These are phyloP conservation scores for Dryobota labecula DNA, from an alignment of 2,888 invertebrate species.

Conservation along the genomic window DNA sequence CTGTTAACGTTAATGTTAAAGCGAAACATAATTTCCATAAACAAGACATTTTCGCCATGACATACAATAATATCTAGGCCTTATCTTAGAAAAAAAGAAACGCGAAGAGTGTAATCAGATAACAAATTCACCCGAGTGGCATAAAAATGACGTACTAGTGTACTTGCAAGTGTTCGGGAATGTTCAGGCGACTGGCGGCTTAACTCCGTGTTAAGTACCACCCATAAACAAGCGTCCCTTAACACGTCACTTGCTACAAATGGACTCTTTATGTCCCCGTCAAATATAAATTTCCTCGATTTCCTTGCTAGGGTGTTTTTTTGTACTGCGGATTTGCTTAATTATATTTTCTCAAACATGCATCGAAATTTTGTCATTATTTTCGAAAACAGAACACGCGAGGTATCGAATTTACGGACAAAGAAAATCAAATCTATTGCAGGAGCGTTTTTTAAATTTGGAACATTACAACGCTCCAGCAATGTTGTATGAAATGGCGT, in stretches of 20 bases:
- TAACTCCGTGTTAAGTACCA: constrained; percentile 80
- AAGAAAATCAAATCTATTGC: too few species aligned
- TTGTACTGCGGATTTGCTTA: constrained; percentile 47
- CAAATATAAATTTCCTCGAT: constrained; percentile 76
- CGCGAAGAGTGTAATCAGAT: constrained; percentile 75
- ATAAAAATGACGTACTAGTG: constrained; percentile 76
- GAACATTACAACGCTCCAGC: too few species aligned
- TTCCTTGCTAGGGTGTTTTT: constrained; percentile 57
- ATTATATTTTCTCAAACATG: too few species aligned
- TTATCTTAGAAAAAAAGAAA: constrained; percentile 46
- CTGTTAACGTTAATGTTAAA: constrained; percentile 20
- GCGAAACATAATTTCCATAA: constrained; percentile 9
- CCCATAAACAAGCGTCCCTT: constrained; percentile 82
- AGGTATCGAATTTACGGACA: too few species aligned
- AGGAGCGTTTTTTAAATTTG: too few species aligned
- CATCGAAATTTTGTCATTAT: too few species aligned
- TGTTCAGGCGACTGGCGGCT: constrained; percentile 68
- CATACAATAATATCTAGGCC: constrained; percentile 22
- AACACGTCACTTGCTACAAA: constrained; percentile 82
- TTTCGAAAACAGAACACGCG: too few species aligned
- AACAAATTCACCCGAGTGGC: constrained; percentile 78
- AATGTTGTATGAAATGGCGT: too few species aligned
- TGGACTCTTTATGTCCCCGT: constrained; percentile 80
- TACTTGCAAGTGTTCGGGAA: constrained; percentile 59
- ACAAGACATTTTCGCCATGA: constrained; percentile 7